phyloP scores from a whole-genome alignment of 1,140 invertebrate species.

The Zaprionus kolodkinae region DNA sequence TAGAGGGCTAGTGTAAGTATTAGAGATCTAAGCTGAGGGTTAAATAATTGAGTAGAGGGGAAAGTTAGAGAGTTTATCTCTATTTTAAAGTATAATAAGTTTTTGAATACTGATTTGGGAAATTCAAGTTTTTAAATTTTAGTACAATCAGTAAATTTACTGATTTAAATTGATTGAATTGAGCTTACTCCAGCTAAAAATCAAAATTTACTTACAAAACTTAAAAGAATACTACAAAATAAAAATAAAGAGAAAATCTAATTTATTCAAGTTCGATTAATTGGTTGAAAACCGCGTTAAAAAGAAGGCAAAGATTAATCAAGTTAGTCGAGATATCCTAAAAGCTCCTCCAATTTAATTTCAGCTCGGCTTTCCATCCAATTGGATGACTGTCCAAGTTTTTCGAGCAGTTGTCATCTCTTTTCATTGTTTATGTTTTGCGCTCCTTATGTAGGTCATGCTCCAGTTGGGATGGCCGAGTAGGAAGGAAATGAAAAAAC shows the following conservation, averaged over 20 bases:
- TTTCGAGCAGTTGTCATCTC: slow-evolving; percentile 6
- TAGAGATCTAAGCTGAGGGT: neutral
- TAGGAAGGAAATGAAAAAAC: slow-evolving; percentile 8
- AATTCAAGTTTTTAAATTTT: too few species aligned
- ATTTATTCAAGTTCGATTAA: too few species aligned
- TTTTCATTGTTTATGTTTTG: slow-evolving; percentile 37
- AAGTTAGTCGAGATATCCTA: neutral
- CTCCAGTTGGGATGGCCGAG: slow-evolving; percentile 24
- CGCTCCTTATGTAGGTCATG: slow-evolving; percentile 38
- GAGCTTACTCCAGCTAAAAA: too few species aligned
- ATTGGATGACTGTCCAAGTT: slow-evolving; percentile 12
- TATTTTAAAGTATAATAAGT: too few species aligned
- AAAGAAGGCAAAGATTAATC: neutral
- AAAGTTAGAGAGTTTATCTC: too few species aligned
- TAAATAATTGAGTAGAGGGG: neutral
- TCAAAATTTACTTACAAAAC: too few species aligned
- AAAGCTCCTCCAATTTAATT: neutral
- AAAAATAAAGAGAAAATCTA: too few species aligned
- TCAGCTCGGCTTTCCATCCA: neutral
- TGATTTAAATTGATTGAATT: too few species aligned
- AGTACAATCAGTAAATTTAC: too few species aligned
- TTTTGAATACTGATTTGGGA: too few species aligned
- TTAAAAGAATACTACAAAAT: too few species aligned
- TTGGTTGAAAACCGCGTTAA: neutral
- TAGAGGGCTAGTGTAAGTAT: slow-evolving; percentile 3